These are phyloP conservation scores for Trissolcus basalis DNA, from an alignment of 1,140 invertebrate genomes.

Conservation along the genomic window DNA sequence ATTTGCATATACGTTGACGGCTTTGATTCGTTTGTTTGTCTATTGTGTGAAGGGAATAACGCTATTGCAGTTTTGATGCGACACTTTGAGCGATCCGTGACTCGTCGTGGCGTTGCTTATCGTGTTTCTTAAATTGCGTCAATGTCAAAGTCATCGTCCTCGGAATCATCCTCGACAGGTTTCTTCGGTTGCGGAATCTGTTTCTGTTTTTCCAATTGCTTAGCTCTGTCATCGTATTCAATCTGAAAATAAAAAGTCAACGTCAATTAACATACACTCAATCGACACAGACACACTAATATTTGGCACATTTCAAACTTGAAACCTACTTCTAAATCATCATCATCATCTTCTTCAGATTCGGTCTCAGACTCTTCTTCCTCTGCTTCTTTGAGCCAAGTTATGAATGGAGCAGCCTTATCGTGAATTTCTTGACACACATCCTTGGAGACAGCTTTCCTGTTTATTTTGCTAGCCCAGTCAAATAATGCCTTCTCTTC, in stretches of 20 bases:
- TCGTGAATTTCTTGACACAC: slow-evolving; percentile 93
- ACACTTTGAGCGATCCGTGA: slow-evolving; percentile 51
- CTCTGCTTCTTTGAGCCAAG: slow-evolving; percentile 97
- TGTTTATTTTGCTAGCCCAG: slow-evolving; percentile 94
- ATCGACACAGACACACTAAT: neutral
- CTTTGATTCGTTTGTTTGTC: slow-evolving; percentile 43
- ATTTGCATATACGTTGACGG: slow-evolving; percentile 52
- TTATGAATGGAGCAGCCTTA: slow-evolving; percentile 94
- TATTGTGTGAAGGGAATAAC: slow-evolving; percentile 61
- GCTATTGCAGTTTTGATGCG: slow-evolving; percentile 49
- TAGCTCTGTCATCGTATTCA: slow-evolving; percentile 91
- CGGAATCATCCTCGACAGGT: slow-evolving; percentile 78
- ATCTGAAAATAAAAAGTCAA: slow-evolving; percentile 78
- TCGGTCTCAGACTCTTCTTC: slow-evolving; percentile 87
- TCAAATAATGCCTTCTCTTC: slow-evolving; percentile 96
- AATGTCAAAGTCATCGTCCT: slow-evolving; percentile 91
- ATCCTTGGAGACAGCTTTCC: slow-evolving; percentile 95
- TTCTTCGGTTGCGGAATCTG: slow-evolving; percentile 74
- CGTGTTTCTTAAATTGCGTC: slow-evolving; percentile 85
- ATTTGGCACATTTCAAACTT: neutral
- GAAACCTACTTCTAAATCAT: slow-evolving; percentile 77
- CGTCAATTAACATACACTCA: neutral
- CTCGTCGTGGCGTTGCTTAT: slow-evolving; percentile 30
- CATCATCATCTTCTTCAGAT: slow-evolving; percentile 82
- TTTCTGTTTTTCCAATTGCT: slow-evolving; percentile 83